Conservation (phyloP, 2,797 vertebrate genomes). For the Babyrousa celebensis region DNA sequence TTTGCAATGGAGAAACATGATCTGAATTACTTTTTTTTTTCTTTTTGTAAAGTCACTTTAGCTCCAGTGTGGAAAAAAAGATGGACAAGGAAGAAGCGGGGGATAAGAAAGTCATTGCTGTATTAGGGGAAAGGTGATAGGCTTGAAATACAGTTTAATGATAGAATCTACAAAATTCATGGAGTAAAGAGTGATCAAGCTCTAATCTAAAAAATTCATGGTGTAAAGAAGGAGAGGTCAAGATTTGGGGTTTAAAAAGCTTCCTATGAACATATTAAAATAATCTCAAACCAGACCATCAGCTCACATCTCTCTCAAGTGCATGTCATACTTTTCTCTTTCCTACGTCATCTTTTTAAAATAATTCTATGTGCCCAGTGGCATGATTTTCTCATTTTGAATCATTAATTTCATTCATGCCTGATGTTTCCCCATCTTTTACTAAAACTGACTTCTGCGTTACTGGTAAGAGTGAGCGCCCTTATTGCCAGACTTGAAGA, state of each 20-base stretch:
- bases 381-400: background rate
- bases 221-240: background rate
- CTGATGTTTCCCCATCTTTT: background rate
- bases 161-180: background rate
- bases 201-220: background rate
- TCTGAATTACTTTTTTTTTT: background rate
- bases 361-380: background rate
- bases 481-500: background rate
- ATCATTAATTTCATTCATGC: background rate
- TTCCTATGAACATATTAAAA: background rate
- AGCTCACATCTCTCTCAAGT: background rate
- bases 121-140: background rate
- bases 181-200: background rate
- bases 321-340: background rate
- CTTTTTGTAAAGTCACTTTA: background rate
- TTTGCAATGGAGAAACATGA: background rate
- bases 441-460: background rate
- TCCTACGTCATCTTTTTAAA: background rate
- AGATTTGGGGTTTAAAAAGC: background rate
- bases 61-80: background rate
- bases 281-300: background rate
- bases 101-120: background rate
- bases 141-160: background rate
- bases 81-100: background rate
- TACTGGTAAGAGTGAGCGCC: background rate